Evolutionary conservation across 2,797 vertebrate genomes (phyloP), one percentile per base, ranked within the genome.

Genomic region (Hoplostethus atlanticus): DNA sequence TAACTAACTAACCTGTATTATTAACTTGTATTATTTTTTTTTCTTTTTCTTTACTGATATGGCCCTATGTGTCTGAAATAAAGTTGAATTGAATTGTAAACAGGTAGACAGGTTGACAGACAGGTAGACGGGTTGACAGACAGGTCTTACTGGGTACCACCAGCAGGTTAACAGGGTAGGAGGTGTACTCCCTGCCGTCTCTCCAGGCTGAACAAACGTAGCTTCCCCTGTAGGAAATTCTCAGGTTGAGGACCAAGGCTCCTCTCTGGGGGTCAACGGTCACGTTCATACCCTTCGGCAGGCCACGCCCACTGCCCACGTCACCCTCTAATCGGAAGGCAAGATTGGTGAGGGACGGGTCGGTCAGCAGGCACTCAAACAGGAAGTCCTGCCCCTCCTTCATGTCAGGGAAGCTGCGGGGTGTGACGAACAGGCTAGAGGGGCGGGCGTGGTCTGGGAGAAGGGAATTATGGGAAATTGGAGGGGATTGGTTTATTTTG

Each of bases 341-440:
- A 52, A 96, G 87, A 0, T 63, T 74, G 0, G 89, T 88, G 61
- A 91, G 68, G 0, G 92, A 84, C 0, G 96, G 96, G 82, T 96
- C 92, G 0, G 95, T 97, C 81, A 97, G 80, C 62, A 96, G 79
- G 63, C 98, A 99, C 16, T 84, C 93, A 30, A 97, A 42, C 52
- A 94, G 71, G 4, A 89, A 93, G 0, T 95, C 78, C 0, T 82
- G 50, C 0, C 93, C 96, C 77, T 94, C 92, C 0, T 44, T 64
- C 34, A 65, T 0, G 0, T 0, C 0, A 9, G 31, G 0, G 0
- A 0, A 0, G 0, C 0, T 1, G 0, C 25, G 54, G 8, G 82
- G 55, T 0, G 71, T 83, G 21, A 89, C 82, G 0, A 95, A 94
- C 13, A 86, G 48, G 0, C 42, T 81, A 13, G 8, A 38, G 1